Conservation (phyloP, 2,113 vertebrate genomes). For the Corydoras maculifer region DNA sequence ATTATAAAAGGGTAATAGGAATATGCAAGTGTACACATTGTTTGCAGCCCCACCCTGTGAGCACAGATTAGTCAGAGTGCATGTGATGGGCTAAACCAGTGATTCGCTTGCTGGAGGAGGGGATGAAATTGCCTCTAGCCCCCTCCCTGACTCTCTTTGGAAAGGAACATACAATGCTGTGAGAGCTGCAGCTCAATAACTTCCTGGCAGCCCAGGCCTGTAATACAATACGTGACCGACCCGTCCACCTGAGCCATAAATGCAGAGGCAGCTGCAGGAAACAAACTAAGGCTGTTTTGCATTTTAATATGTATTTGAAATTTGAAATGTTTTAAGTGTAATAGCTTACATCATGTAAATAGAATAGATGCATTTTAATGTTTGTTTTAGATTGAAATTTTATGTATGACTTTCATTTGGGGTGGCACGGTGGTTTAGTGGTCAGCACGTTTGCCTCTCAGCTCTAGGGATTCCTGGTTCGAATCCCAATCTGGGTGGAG, state of each 20-base stretch:
- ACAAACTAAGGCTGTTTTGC: slow-evolving; percentile 1
- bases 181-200: slow-evolving; percentile 26
- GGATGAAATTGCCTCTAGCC: slow-evolving; percentile 6
- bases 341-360: no score
- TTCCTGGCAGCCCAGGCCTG: slow-evolving; percentile 38
- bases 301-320: slow-evolving; percentile 1
- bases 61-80: slow-evolving; percentile 1
- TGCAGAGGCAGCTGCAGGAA: slow-evolving; percentile 34
- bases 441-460: no score
- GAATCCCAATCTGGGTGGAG: no score
- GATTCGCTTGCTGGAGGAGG: slow-evolving; percentile 4
- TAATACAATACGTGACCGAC: slow-evolving; percentile 27
- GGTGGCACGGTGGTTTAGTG: no score
- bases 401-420: no score
- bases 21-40: not conserved
- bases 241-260: slow-evolving; percentile 18
- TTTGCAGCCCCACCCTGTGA: slow-evolving; percentile 25
- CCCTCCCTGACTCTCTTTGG: not conserved
- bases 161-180: slow-evolving; percentile 14
- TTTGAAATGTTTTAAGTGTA: no score
- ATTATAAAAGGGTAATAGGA: not conserved
- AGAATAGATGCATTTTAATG: no score
- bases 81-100: slow-evolving; percentile 11
- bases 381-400: no score
- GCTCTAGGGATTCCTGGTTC: no score